Base-by-base conservation (phyloP, 2,888 invertebrate genomes). In the Pterostichus madidus region DNA sequence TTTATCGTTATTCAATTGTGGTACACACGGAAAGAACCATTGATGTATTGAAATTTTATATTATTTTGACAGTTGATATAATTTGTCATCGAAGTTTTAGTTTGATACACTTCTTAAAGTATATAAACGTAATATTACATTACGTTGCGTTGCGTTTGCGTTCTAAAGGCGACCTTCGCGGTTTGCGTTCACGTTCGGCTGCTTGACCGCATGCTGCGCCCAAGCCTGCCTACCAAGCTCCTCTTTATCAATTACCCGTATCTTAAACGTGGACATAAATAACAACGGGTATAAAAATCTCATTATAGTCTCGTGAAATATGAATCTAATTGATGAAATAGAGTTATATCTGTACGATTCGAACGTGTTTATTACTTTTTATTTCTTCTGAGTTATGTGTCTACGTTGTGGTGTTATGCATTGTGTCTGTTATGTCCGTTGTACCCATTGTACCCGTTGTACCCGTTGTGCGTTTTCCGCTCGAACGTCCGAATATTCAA, bases 231-330 rank as follows among this genome's bases (percentile, higher is more conserved):
- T 84, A 84, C 84, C 84, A 83, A 84, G 84, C 86, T 85, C 85
- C 87, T 87, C 87, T 87, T 88, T 88, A 88, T 88, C 88, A 88
- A 88, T 88, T 88, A 88, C 87, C 87, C 86, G 86, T 87, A 88
- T 87, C 88, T 87, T 88, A 87, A 81, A 87, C 87, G 86, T 86
- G 86, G 84, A 86, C 87, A 88, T 88, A 88, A 88, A 88, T 88
- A 88, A 88, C 87, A 85, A 84, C 86, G 86, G 86, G 86, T 87
- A 87, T 87, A 87, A 87, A 88, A 88, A 87, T 87, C 88, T 88
- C 87, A 87, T 88, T 88, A 88, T 87, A 86, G 85, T 85, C 86
- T 85, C 85, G 86, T 88, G 88, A 88, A 88, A 88, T 88, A 88
- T 87, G 88, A 87, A 86, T 86, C 87, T 86, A 87, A 87, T 87